Evolutionary conservation across 2,888 invertebrate species (phyloP).

Genomic region (Quadriops clusia): DNA sequence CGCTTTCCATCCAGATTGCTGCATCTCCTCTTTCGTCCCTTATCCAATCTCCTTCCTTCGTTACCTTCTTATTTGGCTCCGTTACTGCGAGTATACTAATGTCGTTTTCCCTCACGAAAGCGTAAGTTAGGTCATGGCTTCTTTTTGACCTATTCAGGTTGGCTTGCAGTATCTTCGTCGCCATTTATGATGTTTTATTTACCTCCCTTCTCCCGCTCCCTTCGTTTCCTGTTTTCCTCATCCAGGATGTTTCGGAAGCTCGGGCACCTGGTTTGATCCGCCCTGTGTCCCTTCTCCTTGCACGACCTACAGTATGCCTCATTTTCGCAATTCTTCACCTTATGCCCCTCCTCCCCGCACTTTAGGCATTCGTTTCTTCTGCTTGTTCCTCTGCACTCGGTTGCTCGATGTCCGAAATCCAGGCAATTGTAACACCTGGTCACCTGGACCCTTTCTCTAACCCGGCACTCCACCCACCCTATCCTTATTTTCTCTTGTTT

Average conservation of each 20-base stretch:
- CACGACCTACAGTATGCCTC: not conserved
- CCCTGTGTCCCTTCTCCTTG: constrained; percentile 2
- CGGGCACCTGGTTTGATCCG: constrained; percentile 2
- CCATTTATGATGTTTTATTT: too few relatives aligned
- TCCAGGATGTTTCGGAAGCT: not conserved
- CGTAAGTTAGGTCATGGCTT: not conserved
- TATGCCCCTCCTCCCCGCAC: constrained; percentile 4
- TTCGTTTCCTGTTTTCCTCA: constrained; percentile 3
- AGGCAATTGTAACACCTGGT: constrained; percentile 1
- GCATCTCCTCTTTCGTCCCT: not conserved
- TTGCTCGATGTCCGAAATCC: constrained; percentile 1
- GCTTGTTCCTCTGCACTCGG: not conserved
- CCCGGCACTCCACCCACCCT: constrained; percentile 3
- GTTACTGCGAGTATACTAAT: constrained; percentile 1
- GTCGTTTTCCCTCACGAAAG: not conserved
- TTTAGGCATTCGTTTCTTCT: too few relatives aligned
- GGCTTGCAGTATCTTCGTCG: not conserved
- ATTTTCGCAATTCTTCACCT: constrained; percentile 2
- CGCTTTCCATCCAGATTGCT: constrained; percentile 1
- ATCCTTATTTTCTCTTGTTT: not conserved
- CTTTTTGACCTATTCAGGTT: not conserved
- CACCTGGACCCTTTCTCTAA: not conserved
- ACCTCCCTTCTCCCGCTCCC: too few relatives aligned
- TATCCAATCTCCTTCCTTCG: not conserved
- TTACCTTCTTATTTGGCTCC: constrained; percentile 1